Conservation (phyloP, 2,797 vertebrate genomes). For the Typhlichthys eigenmanni region DNA sequence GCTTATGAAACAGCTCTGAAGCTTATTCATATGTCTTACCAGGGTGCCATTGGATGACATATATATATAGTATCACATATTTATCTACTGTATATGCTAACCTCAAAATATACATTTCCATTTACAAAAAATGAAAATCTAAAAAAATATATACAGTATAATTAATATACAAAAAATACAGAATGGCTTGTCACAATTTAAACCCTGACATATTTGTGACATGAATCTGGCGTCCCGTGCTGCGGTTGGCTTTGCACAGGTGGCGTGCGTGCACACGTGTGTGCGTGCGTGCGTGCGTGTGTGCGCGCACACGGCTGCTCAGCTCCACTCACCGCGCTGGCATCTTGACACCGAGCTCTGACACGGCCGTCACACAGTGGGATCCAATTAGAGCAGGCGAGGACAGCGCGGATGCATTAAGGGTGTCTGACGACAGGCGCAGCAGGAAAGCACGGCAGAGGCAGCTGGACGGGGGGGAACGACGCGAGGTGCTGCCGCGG, state of each 20-base stretch:
- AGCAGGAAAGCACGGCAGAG: slow-evolving; percentile 42
- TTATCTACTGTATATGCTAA: too few species aligned
- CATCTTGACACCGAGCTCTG: slow-evolving; percentile 69
- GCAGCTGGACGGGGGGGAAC: slow-evolving; percentile 6
- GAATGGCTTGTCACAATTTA: slow-evolving; percentile 39
- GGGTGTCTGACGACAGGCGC: slow-evolving; percentile 52
- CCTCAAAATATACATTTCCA: too few species aligned
- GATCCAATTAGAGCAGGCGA: slow-evolving; percentile 71
- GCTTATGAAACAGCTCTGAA: too few species aligned
- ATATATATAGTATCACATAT: too few species aligned
- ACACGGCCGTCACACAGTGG: slow-evolving; percentile 67
- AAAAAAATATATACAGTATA: too few species aligned
- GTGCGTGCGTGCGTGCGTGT: slow-evolving; percentile 22
- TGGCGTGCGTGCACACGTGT: slow-evolving; percentile 32
- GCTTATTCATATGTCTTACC: too few species aligned
- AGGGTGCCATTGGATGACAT: too few species aligned
- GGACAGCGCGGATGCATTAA: slow-evolving; percentile 53
- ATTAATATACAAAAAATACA: too few species aligned
- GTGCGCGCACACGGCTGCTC: slow-evolving; percentile 32
- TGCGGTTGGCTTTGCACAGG: too few species aligned
- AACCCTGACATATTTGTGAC: too few species aligned
- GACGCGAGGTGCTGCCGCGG: slow-evolving; percentile 17
- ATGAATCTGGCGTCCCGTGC: too few species aligned
- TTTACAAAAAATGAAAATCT: too few species aligned
- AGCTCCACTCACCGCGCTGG: slow-evolving; percentile 54